Conservation (phyloP, 2,113 vertebrate genomes). For the Lycocorax pyrrhopterus region DNA sequence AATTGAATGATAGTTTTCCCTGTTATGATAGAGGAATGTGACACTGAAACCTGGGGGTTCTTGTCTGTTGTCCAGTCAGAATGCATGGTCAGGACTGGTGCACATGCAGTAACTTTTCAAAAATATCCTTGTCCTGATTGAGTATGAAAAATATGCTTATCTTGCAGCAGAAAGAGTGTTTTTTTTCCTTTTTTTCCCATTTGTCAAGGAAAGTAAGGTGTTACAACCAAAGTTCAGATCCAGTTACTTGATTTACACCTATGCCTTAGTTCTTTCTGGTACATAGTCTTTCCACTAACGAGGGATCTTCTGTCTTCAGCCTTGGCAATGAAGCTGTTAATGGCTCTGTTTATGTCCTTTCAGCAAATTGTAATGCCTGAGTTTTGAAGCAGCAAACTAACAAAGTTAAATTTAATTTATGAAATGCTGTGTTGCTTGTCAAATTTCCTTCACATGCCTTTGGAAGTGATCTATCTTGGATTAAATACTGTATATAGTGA, state of each 20-base stretch:
- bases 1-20: conserved; percentile 7
- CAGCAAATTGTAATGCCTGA: not conserved
- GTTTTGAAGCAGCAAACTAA: not conserved
- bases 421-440: not conserved
- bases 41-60: not conserved
- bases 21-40: not conserved
- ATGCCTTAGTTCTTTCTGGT: not conserved
- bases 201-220: not conserved
- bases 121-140: not conserved
- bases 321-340: not conserved
- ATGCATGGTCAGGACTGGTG: not conserved
- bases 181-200: not conserved
- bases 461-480: not conserved
- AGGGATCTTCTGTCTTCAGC: not conserved
- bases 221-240: not conserved
- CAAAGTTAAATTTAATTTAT: not conserved
- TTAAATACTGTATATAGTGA: not conserved
- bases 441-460: not conserved
- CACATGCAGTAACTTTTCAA: not conserved
- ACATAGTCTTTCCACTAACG: not conserved
- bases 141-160: not conserved
- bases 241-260: not conserved
- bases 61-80: not conserved
- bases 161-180: not conserved
- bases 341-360: not conserved